Percentiles rank a stretch among this genome's conserved stretches.
Conservation (phyloP, 2,888 invertebrate species). For the Zelleria hepariella region DNA sequence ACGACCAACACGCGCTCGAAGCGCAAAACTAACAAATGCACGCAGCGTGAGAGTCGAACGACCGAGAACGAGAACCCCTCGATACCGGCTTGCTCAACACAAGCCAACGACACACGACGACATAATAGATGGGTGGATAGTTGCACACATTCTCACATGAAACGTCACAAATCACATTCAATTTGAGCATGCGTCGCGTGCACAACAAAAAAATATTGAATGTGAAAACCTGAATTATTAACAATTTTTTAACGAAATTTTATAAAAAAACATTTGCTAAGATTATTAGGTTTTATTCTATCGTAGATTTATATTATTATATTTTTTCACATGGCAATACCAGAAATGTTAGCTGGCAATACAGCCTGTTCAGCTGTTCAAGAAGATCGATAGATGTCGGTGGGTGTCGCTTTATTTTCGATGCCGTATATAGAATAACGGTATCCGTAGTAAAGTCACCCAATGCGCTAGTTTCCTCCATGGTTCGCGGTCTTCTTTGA, state of each 20-base stretch:
- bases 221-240: neutral
- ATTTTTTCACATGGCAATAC: conserved; percentile 1
- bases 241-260: neutral
- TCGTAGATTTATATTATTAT: neutral
- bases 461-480: conserved; percentile 44
- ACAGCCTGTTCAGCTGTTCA: conserved; percentile 50
- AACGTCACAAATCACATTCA: too few species aligned
- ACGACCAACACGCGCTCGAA: conserved; percentile 61
- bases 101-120: too few species aligned
- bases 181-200: too few species aligned
- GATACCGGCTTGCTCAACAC: conserved; percentile 22
- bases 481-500: conserved; percentile 48
- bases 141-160: too few species aligned
- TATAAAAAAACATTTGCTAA: too few species aligned
- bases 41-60: conserved; percentile 27
- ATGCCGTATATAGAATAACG: conserved; percentile 39
- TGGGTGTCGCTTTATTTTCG: conserved; percentile 67
- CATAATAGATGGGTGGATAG: too few species aligned
- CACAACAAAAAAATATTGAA: too few species aligned
- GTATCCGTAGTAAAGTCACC: conserved; percentile 63
- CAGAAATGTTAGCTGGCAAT: conserved; percentile 33
- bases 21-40: conserved; percentile 55
- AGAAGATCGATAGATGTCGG: conserved; percentile 69
- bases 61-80: conserved; percentile 23
- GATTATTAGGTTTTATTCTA: too few species aligned